Evolutionary conservation across 2,113 vertebrate genomes (phyloP).

Genomic region (Martes martes): DNA sequence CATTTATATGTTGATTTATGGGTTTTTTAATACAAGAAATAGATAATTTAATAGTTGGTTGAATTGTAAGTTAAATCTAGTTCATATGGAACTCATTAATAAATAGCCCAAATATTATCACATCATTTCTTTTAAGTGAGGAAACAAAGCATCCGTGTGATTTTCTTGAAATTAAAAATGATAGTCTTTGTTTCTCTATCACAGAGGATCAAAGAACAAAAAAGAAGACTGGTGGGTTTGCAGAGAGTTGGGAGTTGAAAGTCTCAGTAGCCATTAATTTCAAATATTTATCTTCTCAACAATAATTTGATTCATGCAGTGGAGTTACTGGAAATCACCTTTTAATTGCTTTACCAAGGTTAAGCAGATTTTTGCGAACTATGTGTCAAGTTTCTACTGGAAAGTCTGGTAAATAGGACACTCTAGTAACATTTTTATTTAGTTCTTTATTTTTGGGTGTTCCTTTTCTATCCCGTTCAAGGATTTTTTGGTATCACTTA

Average conservation of each 20-base stretch:
- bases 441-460: neutral
- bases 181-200: neutral
- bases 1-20: neutral
- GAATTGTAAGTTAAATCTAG: slow-evolving; percentile 8
- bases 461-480: neutral
- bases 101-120: neutral
- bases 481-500: neutral
- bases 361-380: slow-evolving; percentile 11
- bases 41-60: neutral
- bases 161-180: slow-evolving; percentile 53
- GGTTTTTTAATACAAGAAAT: slow-evolving; percentile 11
- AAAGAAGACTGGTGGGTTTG: neutral
- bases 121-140: neutral
- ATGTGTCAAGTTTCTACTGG: neutral
- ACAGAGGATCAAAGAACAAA: neutral
- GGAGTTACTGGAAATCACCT: slow-evolving; percentile 26
- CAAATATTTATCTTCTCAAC: slow-evolving; percentile 30
- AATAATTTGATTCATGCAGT: slow-evolving; percentile 1
- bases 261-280: neutral
- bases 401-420: slow-evolving; percentile 11
- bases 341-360: slow-evolving; percentile 31
- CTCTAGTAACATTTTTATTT: slow-evolving; percentile 18
- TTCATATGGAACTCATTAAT: neutral
- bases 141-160: neutral
- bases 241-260: neutral